Conservation (phyloP, 2,797 vertebrate species). For the Macroramphosus scolopax region DNA sequence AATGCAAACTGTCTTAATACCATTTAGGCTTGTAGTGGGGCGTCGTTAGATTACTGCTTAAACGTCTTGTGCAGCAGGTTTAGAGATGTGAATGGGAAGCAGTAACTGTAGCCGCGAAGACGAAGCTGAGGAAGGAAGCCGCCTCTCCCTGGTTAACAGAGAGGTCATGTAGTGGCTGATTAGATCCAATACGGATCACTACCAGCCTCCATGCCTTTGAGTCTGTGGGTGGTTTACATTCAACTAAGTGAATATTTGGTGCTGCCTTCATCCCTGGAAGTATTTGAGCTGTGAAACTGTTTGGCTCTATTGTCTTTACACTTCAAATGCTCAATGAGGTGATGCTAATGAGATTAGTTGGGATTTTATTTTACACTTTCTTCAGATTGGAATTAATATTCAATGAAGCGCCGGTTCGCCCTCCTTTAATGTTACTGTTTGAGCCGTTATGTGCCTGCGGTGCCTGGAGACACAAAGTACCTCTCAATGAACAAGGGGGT, state of each 20-base stretch:
- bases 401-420: conserved; percentile 43
- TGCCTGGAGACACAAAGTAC: conserved; percentile 58
- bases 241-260: conserved; percentile 60
- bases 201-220: conserved; percentile 33
- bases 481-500: conserved; percentile 62
- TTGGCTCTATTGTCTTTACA: conserved; percentile 43
- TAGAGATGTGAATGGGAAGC: conserved; percentile 62
- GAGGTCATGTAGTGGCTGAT: conserved; percentile 39
- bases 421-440: conserved; percentile 41
- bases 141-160: conserved; percentile 30
- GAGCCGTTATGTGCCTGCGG: conserved; percentile 41
- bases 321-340: conserved; percentile 46
- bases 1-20: conserved; percentile 56
- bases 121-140: conserved; percentile 32
- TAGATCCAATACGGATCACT: conserved; percentile 45
- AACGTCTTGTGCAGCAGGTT: conserved; percentile 75
- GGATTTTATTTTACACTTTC: conserved; percentile 56
- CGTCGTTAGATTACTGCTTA: conserved; percentile 70
- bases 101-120: conserved; percentile 55
- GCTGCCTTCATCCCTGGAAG: conserved; percentile 32
- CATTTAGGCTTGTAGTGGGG: conserved; percentile 50
- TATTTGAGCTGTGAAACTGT: conserved; percentile 60
- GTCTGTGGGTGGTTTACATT: conserved; percentile 62
- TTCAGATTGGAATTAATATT: conserved; percentile 66
- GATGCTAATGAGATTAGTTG: conserved; percentile 62